Evolutionary conservation across 2,888 invertebrate species (phyloP).

Genomic region (Rapana venosa): DNA sequence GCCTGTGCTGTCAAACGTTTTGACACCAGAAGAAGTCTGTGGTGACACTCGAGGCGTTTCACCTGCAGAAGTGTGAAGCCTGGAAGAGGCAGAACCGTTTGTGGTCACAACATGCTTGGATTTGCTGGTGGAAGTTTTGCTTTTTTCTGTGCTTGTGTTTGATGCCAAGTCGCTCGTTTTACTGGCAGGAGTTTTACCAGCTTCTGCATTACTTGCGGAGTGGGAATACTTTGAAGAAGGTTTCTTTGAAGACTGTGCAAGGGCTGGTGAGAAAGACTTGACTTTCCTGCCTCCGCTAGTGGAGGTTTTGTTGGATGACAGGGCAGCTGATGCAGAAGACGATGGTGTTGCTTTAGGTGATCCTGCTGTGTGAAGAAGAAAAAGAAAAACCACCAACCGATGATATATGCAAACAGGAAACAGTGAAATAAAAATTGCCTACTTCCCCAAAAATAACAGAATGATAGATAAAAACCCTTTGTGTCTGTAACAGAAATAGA

Average conservation of each 20-base stretch:
- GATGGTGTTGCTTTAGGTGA: neutral
- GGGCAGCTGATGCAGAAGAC: neutral
- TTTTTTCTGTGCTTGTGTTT: neutral
- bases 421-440: too few relatives aligned
- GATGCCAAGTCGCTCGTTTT: too few relatives aligned
- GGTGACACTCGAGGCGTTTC: neutral
- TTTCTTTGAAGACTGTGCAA: neutral
- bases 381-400: too few relatives aligned
- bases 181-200: neutral
- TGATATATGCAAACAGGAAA: too few relatives aligned
- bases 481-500: too few relatives aligned
- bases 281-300: neutral
- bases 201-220: neutral
- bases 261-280: neutral
- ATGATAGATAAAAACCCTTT: too few relatives aligned
- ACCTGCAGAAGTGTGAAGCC: neutral
- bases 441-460: too few relatives aligned
- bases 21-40: neutral
- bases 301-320: neutral
- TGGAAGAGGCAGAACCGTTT: neutral
- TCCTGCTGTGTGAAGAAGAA: neutral
- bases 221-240: neutral
- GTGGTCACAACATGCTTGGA: neutral
- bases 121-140: neutral
- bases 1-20: neutral